Base-by-base conservation (phyloP, 2,888 invertebrate genomes). In the Xestia c-nigrum region DNA sequence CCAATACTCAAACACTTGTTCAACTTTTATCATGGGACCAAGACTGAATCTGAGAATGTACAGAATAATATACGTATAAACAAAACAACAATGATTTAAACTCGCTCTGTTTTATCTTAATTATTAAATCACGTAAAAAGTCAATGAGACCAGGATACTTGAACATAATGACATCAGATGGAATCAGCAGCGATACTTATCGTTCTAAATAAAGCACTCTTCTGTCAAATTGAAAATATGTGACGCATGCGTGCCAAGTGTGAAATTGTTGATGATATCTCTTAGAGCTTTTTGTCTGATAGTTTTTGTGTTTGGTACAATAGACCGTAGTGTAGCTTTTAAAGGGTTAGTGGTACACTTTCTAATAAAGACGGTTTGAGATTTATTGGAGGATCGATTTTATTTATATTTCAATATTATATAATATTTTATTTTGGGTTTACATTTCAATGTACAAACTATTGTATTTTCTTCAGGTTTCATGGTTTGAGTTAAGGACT, bases 181-280 rank as follows among this genome's bases (percentile, higher is more conserved):
- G 80, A 87, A 93, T 92, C 92, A 80, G 85, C 89, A 88, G 90
- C 91, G 95, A 95, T 95, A 91, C 89, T 93, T 93, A 95, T 95
- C 95, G 89, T 80, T 72, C 85, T 85, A 92, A 92, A 94, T 93
- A 94, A 94, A 94, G 92, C 90, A 91, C 94, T 94, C 91, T 89
- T 86, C 90, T 92, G 90, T 92, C 92, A 91, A 90, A 92, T 91
- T 90, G 90, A 90, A 90, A 93, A 91, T 89, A 92, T 83, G 87
- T 80, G 83, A 83, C 84, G 88, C 90, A 88, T 89, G 92, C 89
- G 94, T 91, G 92, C 91, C 90, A 92, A 94, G 95, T 95, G 96
- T 95, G 94, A 95, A 95, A 95, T 95, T 93, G 91, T 89, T 91
- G 95, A 96, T 95, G 85, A 84, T 95, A 95, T 95, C 95, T 91